Evolutionary conservation across 2,888 invertebrate genomes (phyloP).

Genomic region (Xylocampa areola): DNA sequence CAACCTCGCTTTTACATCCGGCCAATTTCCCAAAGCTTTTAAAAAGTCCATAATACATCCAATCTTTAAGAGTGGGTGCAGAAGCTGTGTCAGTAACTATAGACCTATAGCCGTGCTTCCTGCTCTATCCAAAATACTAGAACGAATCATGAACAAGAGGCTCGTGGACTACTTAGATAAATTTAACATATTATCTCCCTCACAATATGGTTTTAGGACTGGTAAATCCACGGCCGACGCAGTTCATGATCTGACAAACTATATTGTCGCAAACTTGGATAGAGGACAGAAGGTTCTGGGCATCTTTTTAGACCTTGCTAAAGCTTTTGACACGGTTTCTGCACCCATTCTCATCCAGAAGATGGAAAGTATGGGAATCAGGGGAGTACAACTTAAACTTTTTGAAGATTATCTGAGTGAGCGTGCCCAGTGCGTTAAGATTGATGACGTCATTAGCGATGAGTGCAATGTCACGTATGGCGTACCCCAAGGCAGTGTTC

Average conservation of each 20-base stretch:
- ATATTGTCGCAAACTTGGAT: constrained; percentile 1
- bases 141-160: background rate
- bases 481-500: too few species aligned
- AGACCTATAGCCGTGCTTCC: too few species aligned
- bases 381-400: background rate
- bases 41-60: too few species aligned
- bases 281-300: background rate
- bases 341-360: background rate
- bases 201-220: background rate
- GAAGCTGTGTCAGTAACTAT: too few species aligned
- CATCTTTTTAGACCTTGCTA: background rate
- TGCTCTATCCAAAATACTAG: background rate
- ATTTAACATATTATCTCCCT: background rate
- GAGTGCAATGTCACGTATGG: too few species aligned
- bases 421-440: background rate
- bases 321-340: too few species aligned
- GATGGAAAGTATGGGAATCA: constrained; percentile 1
- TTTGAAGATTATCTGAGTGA: too few species aligned
- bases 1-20: constrained; percentile 1
- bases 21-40: constrained; percentile 30
- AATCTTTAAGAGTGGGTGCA: constrained; percentile 8
- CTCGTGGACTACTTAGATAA: background rate
- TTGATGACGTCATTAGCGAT: too few species aligned
- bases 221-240: background rate
- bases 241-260: background rate